A percentile compares a stretch with the other conserved stretches of the same genome.
Conservation (phyloP, 2,888 invertebrate genomes). For the Rhamphomyia laevipes region DNA sequence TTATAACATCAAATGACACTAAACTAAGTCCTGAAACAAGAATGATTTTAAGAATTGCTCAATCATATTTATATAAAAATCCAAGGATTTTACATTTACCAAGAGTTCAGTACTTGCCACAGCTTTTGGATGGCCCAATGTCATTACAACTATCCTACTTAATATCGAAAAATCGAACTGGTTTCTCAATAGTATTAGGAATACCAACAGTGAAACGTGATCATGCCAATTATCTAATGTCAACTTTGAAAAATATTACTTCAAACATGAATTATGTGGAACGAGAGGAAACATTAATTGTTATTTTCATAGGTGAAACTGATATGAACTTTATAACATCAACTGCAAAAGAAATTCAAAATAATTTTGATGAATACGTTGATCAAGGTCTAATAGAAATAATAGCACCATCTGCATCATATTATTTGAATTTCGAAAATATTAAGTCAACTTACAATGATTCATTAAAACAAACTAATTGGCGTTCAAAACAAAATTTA, state of each 20-base stretch:
- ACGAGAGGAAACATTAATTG: constrained; percentile 57
- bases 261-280: constrained; percentile 55
- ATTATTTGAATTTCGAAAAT: constrained; percentile 68
- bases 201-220: constrained; percentile 74
- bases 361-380: constrained; percentile 55
- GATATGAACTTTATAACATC: constrained; percentile 58
- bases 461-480: constrained; percentile 60
- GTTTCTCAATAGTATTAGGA: constrained; percentile 63
- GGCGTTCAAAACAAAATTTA: constrained; percentile 84
- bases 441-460: constrained; percentile 69
- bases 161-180: constrained; percentile 53
- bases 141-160: constrained; percentile 63
- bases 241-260: constrained; percentile 66
- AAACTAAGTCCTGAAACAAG: constrained; percentile 25
- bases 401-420: constrained; percentile 62
- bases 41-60: constrained; percentile 26
- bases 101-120: constrained; percentile 69
- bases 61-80: constrained; percentile 34
- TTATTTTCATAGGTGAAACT: constrained; percentile 73
- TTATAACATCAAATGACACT: too few relatives aligned
- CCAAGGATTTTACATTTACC: constrained; percentile 48
- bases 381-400: constrained; percentile 73
- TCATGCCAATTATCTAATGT: constrained; percentile 63
- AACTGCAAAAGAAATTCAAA: constrained; percentile 57
- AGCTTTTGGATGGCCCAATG: constrained; percentile 57